These are phyloP conservation scores for Phthorimaea operculella DNA, from an alignment of 1,140 invertebrate genomes.

Conservation along the genomic window DNA sequence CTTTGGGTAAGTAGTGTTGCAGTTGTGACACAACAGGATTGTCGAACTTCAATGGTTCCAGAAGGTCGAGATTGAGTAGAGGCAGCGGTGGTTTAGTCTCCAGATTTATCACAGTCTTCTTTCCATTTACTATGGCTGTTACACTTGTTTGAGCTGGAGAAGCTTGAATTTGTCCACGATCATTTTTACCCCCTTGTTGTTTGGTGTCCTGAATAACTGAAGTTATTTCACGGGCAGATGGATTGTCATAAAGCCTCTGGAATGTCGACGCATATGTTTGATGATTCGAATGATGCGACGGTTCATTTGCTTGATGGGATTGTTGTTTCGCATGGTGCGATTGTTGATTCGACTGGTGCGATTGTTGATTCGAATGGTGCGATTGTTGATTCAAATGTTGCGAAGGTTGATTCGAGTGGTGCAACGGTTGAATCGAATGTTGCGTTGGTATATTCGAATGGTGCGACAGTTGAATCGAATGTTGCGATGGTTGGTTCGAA, in stretches of 20 bases:
- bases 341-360: neutral
- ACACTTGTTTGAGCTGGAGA: conserved; percentile 30
- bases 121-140: conserved; percentile 38
- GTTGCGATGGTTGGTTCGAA: no score
- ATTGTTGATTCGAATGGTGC: no score
- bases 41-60: conserved; percentile 53
- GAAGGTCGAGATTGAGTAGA: conserved; percentile 45
- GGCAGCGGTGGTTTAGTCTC: conserved; percentile 47
- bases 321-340: no score
- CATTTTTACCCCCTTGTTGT: conserved; percentile 18
- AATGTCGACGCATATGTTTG: neutral
- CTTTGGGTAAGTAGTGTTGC: conserved; percentile 55
- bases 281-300: no score
- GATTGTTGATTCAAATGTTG: no score
- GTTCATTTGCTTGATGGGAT: neutral
- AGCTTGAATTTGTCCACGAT: conserved; percentile 29
- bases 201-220: neutral
- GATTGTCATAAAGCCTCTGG: neutral
- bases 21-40: conserved; percentile 60
- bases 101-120: conserved; percentile 41
- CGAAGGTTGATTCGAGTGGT: neutral
- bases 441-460: no score
- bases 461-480: no score
- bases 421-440: neutral
- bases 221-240: neutral